phyloP scores from a whole-genome alignment of 2,113 vertebrate species.

The Monopterus albus region DNA sequence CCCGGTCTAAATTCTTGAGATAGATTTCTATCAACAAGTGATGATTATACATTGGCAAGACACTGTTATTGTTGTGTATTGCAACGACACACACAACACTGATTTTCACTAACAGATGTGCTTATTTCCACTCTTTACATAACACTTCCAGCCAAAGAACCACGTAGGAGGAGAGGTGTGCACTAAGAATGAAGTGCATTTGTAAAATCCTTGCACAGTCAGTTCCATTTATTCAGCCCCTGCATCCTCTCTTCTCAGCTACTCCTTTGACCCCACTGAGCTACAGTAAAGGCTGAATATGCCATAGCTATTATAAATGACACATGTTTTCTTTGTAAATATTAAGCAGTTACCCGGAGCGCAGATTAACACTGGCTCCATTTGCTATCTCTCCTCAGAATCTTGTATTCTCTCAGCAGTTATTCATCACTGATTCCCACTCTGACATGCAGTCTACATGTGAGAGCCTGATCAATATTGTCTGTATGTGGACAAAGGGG shows the following conservation, averaged over 20 bases:
- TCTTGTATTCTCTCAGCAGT: slow-evolving; percentile 8
- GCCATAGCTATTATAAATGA: not conserved
- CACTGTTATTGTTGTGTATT: not conserved
- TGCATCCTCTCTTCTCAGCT: not conserved
- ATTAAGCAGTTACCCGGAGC: not conserved
- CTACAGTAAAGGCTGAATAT: not conserved
- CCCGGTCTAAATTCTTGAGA: too few relatives aligned
- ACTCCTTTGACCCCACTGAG: not conserved
- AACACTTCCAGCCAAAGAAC: slow-evolving; percentile 12
- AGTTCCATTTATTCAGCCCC: not conserved
- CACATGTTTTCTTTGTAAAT: slow-evolving; percentile 6
- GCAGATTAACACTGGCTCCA: slow-evolving; percentile 11
- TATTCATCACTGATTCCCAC: slow-evolving; percentile 41
- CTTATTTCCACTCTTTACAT: slow-evolving; percentile 13
- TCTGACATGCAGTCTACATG: slow-evolving; percentile 33
- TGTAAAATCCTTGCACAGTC: not conserved
- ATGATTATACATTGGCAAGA: not conserved
- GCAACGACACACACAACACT: not conserved
- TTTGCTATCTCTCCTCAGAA: not conserved
- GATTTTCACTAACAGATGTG: slow-evolving; percentile 6
- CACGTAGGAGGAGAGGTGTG: slow-evolving; percentile 32
- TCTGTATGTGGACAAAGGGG: not conserved
- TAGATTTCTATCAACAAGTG: too few relatives aligned
- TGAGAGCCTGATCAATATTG: slow-evolving; percentile 44
- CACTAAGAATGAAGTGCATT: not conserved